Evolutionary conservation across 2,888 invertebrate genomes (phyloP).

Genomic region (Trissonchulus sp.): DNA sequence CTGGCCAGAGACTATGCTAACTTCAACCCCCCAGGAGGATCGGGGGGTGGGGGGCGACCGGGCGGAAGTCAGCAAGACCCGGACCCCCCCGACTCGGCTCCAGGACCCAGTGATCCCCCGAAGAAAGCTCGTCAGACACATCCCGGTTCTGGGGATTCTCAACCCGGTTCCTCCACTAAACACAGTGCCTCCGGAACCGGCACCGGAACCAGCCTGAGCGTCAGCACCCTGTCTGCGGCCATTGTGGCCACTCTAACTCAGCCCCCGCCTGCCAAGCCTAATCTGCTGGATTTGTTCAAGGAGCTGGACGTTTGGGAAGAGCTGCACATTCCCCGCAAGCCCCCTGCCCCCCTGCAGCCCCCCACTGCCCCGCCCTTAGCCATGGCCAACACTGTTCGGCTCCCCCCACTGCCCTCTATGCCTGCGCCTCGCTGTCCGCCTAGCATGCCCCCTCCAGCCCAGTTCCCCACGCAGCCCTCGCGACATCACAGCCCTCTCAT

Average conservation of each 20-base stretch:
- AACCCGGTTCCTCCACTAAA: neutral
- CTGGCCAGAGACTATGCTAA: neutral
- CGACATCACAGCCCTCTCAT: too few species aligned
- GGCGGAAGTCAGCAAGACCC: neutral
- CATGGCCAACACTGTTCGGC: neutral
- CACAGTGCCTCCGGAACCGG: neutral
- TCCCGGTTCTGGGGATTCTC: neutral
- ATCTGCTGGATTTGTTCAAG: slow-evolving; percentile 27
- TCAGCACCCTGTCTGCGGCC: neutral
- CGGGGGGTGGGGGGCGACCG: neutral
- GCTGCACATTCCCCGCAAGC: neutral
- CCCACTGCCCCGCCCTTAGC: neutral
- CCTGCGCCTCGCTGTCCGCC: neutral
- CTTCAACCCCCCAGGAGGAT: neutral
- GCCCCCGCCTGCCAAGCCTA: neutral
- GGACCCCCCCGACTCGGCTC: neutral
- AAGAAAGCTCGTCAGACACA: too few species aligned
- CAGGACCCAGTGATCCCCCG: neutral
- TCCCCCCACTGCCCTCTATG: neutral
- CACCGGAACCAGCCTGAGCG: neutral
- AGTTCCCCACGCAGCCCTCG: too few species aligned
- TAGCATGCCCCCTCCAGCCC: neutral
- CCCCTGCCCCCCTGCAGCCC: neutral
- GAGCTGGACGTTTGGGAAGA: slow-evolving; percentile 20
- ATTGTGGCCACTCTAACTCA: neutral